Base-by-base conservation (phyloP, 2,888 invertebrate species). In the Portevinia maculata region DNA sequence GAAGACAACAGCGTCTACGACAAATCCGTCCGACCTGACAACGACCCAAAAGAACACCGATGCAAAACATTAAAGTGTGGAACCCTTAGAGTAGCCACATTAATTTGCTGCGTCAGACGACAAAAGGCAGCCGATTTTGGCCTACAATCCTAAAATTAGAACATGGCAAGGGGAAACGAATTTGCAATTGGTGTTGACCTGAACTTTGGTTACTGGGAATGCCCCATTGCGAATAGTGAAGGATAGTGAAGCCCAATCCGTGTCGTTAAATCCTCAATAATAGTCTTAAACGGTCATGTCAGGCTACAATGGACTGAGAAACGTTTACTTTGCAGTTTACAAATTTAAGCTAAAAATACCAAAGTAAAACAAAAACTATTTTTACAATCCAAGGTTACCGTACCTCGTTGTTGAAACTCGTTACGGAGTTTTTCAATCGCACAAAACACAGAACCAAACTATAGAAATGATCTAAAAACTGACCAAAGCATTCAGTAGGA, bases 91-190 rank as follows among this genome's bases (percentile, higher is more conserved):
- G n/a, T 21, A 21, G 28, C 39, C 37, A 37, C 37, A 64, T 70
- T 52, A 37, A 59, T 44, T 71, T 65, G 41, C 30, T 24, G 39
- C 67, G 73, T 65, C 73, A 53, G 41, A 9, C 64, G 37, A 30
- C 32, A 21, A 60, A 57, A 79, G 65, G 64, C 59, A 67, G 48
- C 13, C n/a, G 15, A 48, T 53, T 78, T 52, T 39, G 55, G 52
- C 37, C 53, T 48, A 17, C 52, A 41, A 41, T 11, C 13, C 48
- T 67, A 67, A 67, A 41, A 50, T 60, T 79, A 79, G 79, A 73
- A 32, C 30, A 30, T 32, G 46, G 37, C 15, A 71, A 59, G 59
- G 41, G 17, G 11, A 34, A 71, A 57, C 46, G n/a, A 39, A 59
- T 65, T 71, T 15, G 32, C 52, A 60, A 34, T 55, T 37, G 44